phyloP scores from a whole-genome alignment of 1,140 invertebrate species.

The Lasaia peninsularis region DNA sequence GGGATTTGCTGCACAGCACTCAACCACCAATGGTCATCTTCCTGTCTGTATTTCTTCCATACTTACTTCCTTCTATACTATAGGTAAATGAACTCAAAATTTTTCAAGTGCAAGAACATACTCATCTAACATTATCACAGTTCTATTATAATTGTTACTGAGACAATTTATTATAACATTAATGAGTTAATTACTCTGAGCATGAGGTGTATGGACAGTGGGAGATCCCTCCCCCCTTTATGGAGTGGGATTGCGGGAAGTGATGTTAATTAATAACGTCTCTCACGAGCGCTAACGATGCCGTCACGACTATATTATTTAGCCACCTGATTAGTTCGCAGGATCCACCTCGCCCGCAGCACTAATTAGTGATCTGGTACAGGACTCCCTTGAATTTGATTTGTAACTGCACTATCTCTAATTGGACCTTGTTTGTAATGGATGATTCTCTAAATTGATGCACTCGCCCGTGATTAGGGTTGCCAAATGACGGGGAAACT shows the following conservation, averaged over 20 bases:
- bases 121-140: too few relatives aligned
- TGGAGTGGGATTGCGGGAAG: conserved; percentile 35
- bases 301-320: conserved; percentile 75
- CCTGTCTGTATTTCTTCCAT: too few relatives aligned
- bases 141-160: too few relatives aligned
- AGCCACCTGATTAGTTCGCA: conserved; percentile 73
- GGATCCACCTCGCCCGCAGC: conserved; percentile 52
- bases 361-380: conserved; percentile 63
- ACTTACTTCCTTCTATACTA: too few relatives aligned
- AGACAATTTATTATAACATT: background rate
- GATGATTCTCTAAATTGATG: conserved; percentile 39
- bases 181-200: conserved; percentile 1
- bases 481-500: background rate
- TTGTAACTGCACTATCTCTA: conserved; percentile 66
- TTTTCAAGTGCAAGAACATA: too few relatives aligned
- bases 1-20: too few relatives aligned
- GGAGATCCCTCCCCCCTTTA: too few relatives aligned
- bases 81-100: too few relatives aligned
- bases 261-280: conserved; percentile 76
- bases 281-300: conserved; percentile 71
- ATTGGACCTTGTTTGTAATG: conserved; percentile 53
- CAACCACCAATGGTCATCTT: too few relatives aligned
- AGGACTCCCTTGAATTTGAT: conserved; percentile 60
- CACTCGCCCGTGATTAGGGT: conserved; percentile 27
- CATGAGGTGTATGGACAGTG: background rate